Conservation (phyloP, 2,888 invertebrate species). For the Cremastinae sp. region DNA sequence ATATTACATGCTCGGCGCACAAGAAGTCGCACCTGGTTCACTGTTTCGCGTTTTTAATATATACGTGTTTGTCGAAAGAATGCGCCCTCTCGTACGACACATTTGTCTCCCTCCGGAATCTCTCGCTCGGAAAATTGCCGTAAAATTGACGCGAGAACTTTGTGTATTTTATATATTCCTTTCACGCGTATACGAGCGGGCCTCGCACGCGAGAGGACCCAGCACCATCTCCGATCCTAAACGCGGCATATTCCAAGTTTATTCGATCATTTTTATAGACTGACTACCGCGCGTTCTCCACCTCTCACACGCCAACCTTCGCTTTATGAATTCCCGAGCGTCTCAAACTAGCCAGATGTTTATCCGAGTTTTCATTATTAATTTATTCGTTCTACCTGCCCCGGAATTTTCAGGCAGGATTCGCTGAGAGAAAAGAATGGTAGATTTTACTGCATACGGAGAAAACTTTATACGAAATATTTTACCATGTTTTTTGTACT, state of each 20-base stretch:
- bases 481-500: too few relatives aligned
- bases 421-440: too few relatives aligned
- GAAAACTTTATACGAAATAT: too few relatives aligned
- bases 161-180: slow-evolving; percentile 75
- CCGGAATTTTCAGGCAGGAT: too few relatives aligned
- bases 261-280: slow-evolving; percentile 51
- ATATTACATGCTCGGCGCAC: slow-evolving; percentile 27
- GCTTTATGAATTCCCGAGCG: too few relatives aligned
- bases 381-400: too few relatives aligned
- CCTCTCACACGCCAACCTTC: too few relatives aligned
- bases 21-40: slow-evolving; percentile 52
- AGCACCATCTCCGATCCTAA: slow-evolving; percentile 12
- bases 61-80: slow-evolving; percentile 2
- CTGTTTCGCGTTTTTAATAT: slow-evolving; percentile 17
- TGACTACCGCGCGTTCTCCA: background rate
- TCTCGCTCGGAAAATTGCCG: slow-evolving; percentile 79
- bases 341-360: background rate
- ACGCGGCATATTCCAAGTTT: slow-evolving; percentile 51
- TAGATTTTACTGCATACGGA: too few relatives aligned
- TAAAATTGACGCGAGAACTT: slow-evolving; percentile 79
- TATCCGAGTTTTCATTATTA: too few relatives aligned
- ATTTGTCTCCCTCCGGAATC: slow-evolving; percentile 63
- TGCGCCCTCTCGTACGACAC: background rate
- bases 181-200: slow-evolving; percentile 68
- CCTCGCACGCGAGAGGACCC: slow-evolving; percentile 45